Conservation (phyloP, 2,113 vertebrate species). For the Apodemus sylvaticus region DNA sequence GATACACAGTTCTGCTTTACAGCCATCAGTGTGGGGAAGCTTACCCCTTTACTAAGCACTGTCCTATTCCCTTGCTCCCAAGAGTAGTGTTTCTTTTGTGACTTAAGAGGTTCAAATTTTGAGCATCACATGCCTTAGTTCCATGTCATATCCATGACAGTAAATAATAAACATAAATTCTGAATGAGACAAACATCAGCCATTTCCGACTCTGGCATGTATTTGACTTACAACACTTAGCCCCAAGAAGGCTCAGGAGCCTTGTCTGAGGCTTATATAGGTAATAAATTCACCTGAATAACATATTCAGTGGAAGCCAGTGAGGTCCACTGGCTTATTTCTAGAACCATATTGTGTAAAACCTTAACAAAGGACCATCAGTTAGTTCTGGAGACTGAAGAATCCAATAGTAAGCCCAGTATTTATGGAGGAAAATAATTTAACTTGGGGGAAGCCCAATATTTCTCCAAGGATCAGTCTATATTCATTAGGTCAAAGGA, state of each 20-base stretch:
- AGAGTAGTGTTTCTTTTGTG: not conserved
- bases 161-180: not conserved
- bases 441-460: not conserved
- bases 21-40: not conserved
- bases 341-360: not conserved
- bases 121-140: not conserved
- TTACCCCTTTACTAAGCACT: not conserved
- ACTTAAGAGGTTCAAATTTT: not conserved
- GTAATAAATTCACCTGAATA: not conserved
- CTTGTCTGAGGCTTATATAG: not conserved
- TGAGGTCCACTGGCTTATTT: not conserved
- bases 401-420: not conserved
- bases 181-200: not conserved
- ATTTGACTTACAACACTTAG: not conserved
- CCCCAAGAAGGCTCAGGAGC: not conserved
- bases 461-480: not conserved
- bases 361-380: not conserved
- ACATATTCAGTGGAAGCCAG: not conserved
- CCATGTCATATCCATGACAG: not conserved
- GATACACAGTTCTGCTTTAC: not conserved
- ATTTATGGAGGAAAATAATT: not conserved
- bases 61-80: not conserved
- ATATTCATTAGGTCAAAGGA: conserved; percentile 1
- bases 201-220: not conserved
- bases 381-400: not conserved